phyloP scores from a whole-genome alignment of 2,797 vertebrate genomes.

The Apogon hyalosoma region DNA sequence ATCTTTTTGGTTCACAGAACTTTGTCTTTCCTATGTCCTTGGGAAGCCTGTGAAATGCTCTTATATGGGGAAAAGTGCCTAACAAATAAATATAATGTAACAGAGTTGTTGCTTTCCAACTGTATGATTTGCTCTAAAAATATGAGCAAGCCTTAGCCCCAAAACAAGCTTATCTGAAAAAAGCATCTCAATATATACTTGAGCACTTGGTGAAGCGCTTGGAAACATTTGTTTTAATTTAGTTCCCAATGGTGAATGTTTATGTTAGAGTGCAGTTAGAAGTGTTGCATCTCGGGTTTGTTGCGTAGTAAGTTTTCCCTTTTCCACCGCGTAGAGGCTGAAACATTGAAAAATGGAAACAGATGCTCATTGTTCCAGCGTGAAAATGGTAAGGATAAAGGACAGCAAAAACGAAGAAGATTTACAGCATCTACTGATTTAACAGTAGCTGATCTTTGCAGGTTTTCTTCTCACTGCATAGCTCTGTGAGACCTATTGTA shows the following conservation, averaged over 20 bases:
- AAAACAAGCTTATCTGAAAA: slow-evolving; percentile 66
- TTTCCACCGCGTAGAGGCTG: slow-evolving; percentile 50
- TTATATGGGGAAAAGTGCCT: slow-evolving; percentile 56
- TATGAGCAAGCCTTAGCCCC: slow-evolving; percentile 35
- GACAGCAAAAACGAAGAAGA: slow-evolving; percentile 47
- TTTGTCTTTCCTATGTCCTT: slow-evolving; percentile 49
- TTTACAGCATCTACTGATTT: slow-evolving; percentile 68
- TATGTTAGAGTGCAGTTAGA: slow-evolving; percentile 63
- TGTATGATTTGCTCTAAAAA: slow-evolving; percentile 71
- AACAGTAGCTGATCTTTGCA: slow-evolving; percentile 56
- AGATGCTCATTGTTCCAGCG: slow-evolving; percentile 79
- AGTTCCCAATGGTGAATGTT: slow-evolving; percentile 64
- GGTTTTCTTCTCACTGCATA: slow-evolving; percentile 45
- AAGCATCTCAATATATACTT: slow-evolving; percentile 52
- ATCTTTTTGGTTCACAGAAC: slow-evolving; percentile 67
- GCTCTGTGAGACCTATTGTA: slow-evolving; percentile 8
- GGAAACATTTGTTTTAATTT: slow-evolving; percentile 75
- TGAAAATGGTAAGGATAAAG: slow-evolving; percentile 50
- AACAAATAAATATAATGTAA: slow-evolving; percentile 64
- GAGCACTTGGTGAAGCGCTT: slow-evolving; percentile 51
- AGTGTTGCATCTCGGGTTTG: slow-evolving; percentile 68
- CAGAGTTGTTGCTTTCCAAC: slow-evolving; percentile 57
- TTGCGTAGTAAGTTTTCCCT: slow-evolving; percentile 58
- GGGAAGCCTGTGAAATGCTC: slow-evolving; percentile 56
- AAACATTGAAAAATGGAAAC: slow-evolving; percentile 82